Percentiles rank a stretch among this genome's conserved stretches.
These are phyloP conservation scores for Galemys pyrenaicus DNA, from an alignment of 2,113 vertebrate species.

Conservation along the genomic window DNA sequence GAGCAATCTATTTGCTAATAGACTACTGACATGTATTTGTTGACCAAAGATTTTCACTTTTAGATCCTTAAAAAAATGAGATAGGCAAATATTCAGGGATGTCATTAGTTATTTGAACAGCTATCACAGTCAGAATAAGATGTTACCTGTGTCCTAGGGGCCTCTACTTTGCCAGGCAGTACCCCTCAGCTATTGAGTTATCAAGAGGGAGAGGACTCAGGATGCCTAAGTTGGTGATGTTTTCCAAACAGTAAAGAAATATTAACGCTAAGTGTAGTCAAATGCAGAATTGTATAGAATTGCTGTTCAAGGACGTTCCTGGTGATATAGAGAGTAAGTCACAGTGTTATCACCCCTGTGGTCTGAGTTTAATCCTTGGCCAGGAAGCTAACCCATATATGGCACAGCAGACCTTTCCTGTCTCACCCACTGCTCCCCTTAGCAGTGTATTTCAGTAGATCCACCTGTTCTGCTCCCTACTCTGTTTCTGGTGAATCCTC, in stretches of 20 bases:
- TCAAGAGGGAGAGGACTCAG: neutral
- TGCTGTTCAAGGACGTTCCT: too few relatives aligned
- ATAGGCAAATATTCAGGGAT: neutral
- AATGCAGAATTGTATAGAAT: neutral
- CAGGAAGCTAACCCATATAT: too few relatives aligned
- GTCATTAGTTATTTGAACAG: neutral
- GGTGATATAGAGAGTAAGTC: too few relatives aligned
- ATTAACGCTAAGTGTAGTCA: neutral
- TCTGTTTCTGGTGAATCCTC: too few relatives aligned
- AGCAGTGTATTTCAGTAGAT: too few relatives aligned
- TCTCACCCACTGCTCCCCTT: too few relatives aligned
- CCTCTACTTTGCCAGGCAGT: neutral
- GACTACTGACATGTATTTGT: neutral
- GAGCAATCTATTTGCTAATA: neutral
- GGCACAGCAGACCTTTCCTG: too few relatives aligned
- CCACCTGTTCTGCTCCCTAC: too few relatives aligned
- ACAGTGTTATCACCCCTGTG: too few relatives aligned
- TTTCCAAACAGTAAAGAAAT: neutral
- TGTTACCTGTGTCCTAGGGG: neutral
- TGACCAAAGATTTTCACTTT: neutral
- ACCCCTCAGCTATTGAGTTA: neutral
- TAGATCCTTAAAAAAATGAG: neutral
- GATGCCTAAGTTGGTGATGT: neutral
- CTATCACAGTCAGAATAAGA: neutral
- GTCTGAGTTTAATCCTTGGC: too few relatives aligned